Percentiles rank a stretch among this genome's conserved stretches.
phyloP scores from a whole-genome alignment of 2,888 invertebrate species.

The Dicranocentrus wangi region DNA sequence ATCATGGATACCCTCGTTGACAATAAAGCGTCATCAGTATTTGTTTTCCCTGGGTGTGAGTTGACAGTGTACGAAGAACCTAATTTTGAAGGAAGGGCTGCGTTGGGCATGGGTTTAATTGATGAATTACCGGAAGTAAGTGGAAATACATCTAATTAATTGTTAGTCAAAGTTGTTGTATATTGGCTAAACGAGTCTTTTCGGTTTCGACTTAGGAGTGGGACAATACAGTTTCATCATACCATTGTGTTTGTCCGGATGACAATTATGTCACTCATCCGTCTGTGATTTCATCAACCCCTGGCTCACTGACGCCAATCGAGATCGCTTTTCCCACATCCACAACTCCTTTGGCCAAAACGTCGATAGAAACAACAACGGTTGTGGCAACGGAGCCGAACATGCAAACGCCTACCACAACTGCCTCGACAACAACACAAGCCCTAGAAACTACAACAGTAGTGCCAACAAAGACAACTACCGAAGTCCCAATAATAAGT shows the following conservation, averaged over 20 bases:
- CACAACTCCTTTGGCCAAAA: too few relatives aligned
- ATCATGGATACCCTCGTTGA: slow-evolving; percentile 24
- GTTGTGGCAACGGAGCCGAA: neutral
- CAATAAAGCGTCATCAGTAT: slow-evolving; percentile 50
- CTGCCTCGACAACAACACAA: too few relatives aligned
- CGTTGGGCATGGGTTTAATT: slow-evolving; percentile 20
- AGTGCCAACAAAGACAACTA: too few relatives aligned
- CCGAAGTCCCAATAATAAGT: too few relatives aligned
- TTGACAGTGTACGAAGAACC: slow-evolving; percentile 31
- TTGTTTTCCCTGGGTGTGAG: slow-evolving; percentile 50
- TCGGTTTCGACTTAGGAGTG: slow-evolving; percentile 31
- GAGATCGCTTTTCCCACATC: too few relatives aligned
- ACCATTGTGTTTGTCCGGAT: slow-evolving; percentile 34
- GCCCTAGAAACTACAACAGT: too few relatives aligned
- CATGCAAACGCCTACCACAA: slow-evolving; percentile 5
- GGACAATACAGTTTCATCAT: slow-evolving; percentile 59
- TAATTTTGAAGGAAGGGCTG: slow-evolving; percentile 39
- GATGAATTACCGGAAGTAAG: slow-evolving; percentile 25
- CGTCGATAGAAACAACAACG: slow-evolving; percentile 5
- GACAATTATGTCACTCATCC: neutral
- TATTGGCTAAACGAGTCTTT: neutral
- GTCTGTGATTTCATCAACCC: neutral
- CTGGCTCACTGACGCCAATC: neutral
- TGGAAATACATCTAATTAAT: neutral
- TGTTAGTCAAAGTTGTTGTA: neutral